Evolutionary conservation across 2,797 vertebrate genomes (phyloP).

Genomic region (Coilia nasus): DNA sequence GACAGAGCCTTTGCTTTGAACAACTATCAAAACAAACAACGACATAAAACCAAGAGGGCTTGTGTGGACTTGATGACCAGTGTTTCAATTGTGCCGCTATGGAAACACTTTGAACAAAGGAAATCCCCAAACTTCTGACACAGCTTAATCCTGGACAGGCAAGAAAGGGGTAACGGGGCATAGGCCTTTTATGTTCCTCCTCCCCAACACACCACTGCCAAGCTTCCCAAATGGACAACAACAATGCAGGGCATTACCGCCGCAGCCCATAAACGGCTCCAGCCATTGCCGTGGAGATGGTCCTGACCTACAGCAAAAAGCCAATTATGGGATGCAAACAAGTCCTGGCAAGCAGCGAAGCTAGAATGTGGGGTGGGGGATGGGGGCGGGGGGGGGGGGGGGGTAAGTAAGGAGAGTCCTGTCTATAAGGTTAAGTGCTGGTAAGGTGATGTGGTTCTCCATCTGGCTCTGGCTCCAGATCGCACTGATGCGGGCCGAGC

Average conservation of each 20-base stretch:
- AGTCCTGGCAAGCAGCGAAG: slow-evolving; percentile 23
- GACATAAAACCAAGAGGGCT: not conserved
- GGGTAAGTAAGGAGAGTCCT: slow-evolving; percentile 34
- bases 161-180: not conserved
- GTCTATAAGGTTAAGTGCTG: slow-evolving; percentile 43
- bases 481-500: not conserved
- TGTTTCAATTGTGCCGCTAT: not conserved
- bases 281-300: slow-evolving; percentile 24
- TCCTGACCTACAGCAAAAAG: slow-evolving; percentile 39
- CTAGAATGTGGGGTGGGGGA: not conserved
- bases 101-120: not conserved
- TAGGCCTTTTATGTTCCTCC: not conserved
- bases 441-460: slow-evolving; percentile 34
- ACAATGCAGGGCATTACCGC: not conserved
- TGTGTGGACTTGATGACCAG: not conserved
- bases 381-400: slow-evolving; percentile 28
- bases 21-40: slow-evolving; percentile 2
- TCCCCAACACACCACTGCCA: not conserved
- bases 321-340: slow-evolving; percentile 60
- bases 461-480: slow-evolving; percentile 21
- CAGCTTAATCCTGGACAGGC: not conserved
- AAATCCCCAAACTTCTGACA: slow-evolving; percentile 8
- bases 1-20: not conserved
- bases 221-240: not conserved
- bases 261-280: not conserved